Evolutionary conservation across 2,888 invertebrate species (phyloP).

Genomic region (Limnephilus lunatus): DNA sequence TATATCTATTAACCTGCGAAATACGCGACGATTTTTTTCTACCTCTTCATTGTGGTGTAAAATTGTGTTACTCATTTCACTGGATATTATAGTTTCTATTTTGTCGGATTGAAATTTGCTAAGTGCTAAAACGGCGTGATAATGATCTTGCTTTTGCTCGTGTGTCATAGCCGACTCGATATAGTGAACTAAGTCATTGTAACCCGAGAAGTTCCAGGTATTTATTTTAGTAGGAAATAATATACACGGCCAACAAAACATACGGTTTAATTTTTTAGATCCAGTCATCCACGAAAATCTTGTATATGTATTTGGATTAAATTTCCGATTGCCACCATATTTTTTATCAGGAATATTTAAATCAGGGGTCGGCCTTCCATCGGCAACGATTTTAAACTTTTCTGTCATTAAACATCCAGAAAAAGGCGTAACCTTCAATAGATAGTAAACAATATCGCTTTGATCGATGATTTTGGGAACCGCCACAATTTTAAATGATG

Average conservation of each 20-base stretch:
- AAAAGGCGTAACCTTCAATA: not conserved
- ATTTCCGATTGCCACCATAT: not conserved
- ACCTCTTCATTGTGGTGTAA: not conserved
- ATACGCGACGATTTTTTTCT: not conserved
- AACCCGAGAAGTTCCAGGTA: not conserved
- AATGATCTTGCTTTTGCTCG: not conserved
- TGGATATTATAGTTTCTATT: not conserved
- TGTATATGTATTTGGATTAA: not conserved
- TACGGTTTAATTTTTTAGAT: not conserved
- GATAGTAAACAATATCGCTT: not conserved
- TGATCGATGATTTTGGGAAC: not conserved
- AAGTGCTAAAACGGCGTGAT: not conserved
- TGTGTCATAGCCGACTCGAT: not conserved
- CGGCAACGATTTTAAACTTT: not conserved
- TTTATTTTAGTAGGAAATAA: not conserved
- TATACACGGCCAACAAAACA: slow-evolving; percentile 8
- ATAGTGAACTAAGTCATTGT: not conserved
- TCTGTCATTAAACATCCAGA: not conserved
- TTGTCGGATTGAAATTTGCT: not conserved
- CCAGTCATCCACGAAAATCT: not conserved
- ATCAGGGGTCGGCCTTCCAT: not conserved
- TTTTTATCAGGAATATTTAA: not conserved
- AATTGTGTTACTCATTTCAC: not conserved
- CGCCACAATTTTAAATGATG: not conserved
- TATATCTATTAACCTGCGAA: slow-evolving; percentile 3